Percentiles rank a stretch among this genome's conserved stretches.
These are phyloP conservation scores for Apocrypta bakeri DNA, from an alignment of 1,140 invertebrate genomes.

Conservation along the genomic window DNA sequence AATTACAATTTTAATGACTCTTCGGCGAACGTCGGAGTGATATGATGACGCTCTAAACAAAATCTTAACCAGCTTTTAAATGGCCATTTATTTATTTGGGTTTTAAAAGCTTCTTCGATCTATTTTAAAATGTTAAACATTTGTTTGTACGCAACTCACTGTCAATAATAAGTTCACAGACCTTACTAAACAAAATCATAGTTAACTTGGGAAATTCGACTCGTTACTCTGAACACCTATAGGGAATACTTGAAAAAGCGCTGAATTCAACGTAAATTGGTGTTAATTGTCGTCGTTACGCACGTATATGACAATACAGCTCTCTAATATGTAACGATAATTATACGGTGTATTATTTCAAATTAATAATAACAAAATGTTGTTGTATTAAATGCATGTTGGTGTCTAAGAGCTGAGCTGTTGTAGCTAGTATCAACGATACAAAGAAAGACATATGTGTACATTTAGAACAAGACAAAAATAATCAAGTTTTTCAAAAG, in stretches of 20 bases:
- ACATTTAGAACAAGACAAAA: neutral
- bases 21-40: neutral
- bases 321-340: conserved; percentile 59
- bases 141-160: neutral
- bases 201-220: too few relatives aligned
- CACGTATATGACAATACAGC: conserved; percentile 66
- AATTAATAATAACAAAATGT: conserved; percentile 14
- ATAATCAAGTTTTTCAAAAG: neutral
- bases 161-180: neutral
- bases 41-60: too few relatives aligned
- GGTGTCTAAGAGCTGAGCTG: conserved; percentile 52
- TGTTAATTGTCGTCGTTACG: conserved; percentile 62
- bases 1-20: neutral
- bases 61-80: too few relatives aligned
- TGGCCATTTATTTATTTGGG: too few relatives aligned
- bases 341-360: conserved; percentile 16
- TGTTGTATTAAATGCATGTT: conserved; percentile 33
- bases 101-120: too few relatives aligned
- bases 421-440: conserved; percentile 26
- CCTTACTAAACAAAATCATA: too few relatives aligned
- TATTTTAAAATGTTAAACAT: too few relatives aligned
- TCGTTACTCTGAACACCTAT: neutral
- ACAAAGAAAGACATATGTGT: conserved; percentile 17
- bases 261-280: conserved; percentile 52
- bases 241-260: too few relatives aligned